These are phyloP conservation scores for Casuarius casuarius DNA, from an alignment of 2,113 vertebrate species.

Conservation along the genomic window DNA sequence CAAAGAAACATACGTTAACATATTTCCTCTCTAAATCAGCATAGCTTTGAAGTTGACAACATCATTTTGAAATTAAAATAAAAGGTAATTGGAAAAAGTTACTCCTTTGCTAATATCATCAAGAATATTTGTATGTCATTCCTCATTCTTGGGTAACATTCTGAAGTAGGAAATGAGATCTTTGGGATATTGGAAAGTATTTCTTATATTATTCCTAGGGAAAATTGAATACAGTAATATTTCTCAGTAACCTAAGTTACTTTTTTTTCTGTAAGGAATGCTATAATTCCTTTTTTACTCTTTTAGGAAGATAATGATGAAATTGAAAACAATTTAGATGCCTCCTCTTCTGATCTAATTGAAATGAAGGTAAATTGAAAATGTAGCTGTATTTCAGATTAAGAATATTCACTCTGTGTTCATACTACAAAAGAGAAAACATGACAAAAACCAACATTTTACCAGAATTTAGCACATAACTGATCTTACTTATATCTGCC, in stretches of 20 bases:
- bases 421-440: neutral
- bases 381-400: neutral
- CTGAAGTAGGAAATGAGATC: neutral
- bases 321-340: conserved; percentile 69
- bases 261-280: neutral
- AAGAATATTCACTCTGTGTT: neutral
- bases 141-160: neutral
- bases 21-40: neutral
- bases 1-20: neutral
- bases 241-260: neutral
- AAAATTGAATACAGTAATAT: neutral
- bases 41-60: neutral
- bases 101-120: neutral
- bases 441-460: neutral
- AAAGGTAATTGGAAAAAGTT: neutral
- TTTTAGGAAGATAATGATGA: conserved; percentile 78
- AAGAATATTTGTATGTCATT: neutral
- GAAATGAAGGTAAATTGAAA: conserved; percentile 77
- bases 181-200: neutral
- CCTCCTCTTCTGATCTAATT: conserved; percentile 72
- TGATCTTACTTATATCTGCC: neutral
- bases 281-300: neutral
- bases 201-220: neutral
- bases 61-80: neutral
- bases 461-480: accelerated